Conservation (phyloP, 2,113 vertebrate genomes). For the Petaurus breviceps region DNA sequence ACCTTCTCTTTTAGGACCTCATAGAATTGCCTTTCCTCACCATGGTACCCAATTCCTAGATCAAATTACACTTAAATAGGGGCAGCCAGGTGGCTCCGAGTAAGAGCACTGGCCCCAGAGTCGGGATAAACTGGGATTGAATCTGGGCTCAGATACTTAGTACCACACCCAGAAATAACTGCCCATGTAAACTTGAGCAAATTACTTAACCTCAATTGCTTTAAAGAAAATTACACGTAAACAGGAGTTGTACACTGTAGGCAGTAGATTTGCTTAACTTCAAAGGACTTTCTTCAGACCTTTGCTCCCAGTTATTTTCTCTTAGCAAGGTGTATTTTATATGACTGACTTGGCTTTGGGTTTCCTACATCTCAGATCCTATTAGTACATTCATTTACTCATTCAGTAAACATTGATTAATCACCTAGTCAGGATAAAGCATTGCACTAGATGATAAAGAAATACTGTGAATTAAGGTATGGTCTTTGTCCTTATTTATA, state of each 20-base stretch:
- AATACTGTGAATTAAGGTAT: not conserved
- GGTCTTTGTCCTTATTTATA: not conserved
- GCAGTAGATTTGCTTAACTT: not conserved
- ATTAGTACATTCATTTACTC: conserved; percentile 7
- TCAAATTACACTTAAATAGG: not conserved
- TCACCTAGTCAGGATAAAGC: not conserved
- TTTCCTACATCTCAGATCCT: conserved; percentile 30
- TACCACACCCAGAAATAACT: no score
- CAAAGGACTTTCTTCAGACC: not conserved
- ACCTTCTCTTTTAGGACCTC: not conserved
- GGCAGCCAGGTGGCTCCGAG: no score
- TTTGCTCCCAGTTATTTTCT: not conserved
- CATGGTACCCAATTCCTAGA: not conserved
- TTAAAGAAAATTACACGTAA: not conserved
- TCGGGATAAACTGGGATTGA: no score
- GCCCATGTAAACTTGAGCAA: no score
- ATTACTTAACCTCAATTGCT: no score
- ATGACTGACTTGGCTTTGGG: not conserved
- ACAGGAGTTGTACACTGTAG: not conserved
- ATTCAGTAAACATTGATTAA: not conserved
- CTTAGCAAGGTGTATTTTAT: not conserved
- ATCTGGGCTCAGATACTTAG: no score
- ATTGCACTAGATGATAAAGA: not conserved
- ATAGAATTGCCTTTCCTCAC: not conserved
- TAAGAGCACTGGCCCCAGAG: no score